Evolutionary conservation across 2,888 invertebrate species (phyloP).

Genomic region (Quadroppia sp.): DNA sequence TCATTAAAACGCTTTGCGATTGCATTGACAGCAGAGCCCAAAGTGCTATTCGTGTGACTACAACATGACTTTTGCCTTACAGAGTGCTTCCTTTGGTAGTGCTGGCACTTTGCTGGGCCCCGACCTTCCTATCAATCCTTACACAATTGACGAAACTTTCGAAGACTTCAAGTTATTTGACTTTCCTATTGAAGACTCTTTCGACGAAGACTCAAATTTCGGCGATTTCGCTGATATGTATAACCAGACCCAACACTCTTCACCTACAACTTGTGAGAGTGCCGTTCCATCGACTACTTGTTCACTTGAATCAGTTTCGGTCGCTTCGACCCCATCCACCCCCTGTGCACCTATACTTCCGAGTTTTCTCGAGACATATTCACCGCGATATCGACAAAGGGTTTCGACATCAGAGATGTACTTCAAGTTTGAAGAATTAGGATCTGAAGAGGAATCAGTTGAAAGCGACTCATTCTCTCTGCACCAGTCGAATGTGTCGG

Average conservation of each 20-base stretch:
- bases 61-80: conserved; percentile 26
- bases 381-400: conserved; percentile 54
- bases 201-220: conserved; percentile 34
- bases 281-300: conserved; percentile 10
- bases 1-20: neutral
- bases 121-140: conserved; percentile 14
- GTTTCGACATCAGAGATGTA: conserved; percentile 47
- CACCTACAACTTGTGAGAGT: conserved; percentile 21
- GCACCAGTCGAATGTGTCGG: conserved; percentile 18
- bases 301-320: neutral
- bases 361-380: conserved; percentile 49
- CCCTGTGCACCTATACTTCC: conserved; percentile 45
- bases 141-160: conserved; percentile 24
- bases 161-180: conserved; percentile 38
- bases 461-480: conserved; percentile 14
- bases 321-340: conserved; percentile 41
- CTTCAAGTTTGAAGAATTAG: conserved; percentile 48
- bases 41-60: neutral
- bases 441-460: conserved; percentile 44
- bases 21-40: neutral
- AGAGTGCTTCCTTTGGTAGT: conserved; percentile 36
- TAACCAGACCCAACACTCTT: conserved; percentile 33
- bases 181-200: conserved; percentile 38
- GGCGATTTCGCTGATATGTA: conserved; percentile 26
- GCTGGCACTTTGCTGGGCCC: conserved; percentile 29